phyloP scores from a whole-genome alignment of 2,888 invertebrate genomes.

The Platycheirus albimanus region DNA sequence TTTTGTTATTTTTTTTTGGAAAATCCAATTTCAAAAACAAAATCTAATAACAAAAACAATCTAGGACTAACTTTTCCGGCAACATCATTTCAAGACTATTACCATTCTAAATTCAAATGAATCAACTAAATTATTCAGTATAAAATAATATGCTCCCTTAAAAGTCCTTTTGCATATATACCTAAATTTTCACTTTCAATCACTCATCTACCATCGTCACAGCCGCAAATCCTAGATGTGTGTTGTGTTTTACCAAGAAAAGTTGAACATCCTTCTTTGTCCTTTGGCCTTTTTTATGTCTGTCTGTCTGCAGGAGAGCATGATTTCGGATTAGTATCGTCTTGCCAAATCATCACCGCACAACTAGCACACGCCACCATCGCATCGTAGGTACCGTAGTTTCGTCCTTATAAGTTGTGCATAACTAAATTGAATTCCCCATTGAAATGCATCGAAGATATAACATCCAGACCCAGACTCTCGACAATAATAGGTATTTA shows the following conservation, averaged over 20 bases:
- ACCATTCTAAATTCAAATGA: slow-evolving; percentile 49
- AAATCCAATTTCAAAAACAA: too few species aligned
- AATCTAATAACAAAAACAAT: too few species aligned
- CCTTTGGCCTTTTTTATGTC: slow-evolving; percentile 36
- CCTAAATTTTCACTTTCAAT: slow-evolving; percentile 30
- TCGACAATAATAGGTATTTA: slow-evolving; percentile 67
- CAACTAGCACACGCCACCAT: slow-evolving; percentile 1
- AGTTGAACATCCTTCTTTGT: slow-evolving; percentile 49
- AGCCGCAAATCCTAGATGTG: slow-evolving; percentile 1
- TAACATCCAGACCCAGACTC: slow-evolving; percentile 23
- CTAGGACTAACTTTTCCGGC: slow-evolving; percentile 41
- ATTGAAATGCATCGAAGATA: slow-evolving; percentile 51
- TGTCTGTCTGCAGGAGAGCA: slow-evolving; percentile 18
- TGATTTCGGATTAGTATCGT: slow-evolving; percentile 26
- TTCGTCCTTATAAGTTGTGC: slow-evolving; percentile 9
- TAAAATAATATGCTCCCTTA: not conserved
- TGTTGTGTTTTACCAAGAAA: slow-evolving; percentile 27
- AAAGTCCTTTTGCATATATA: slow-evolving; percentile 14
- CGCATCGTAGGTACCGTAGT: too few species aligned
- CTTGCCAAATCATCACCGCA: slow-evolving; percentile 33
- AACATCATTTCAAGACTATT: slow-evolving; percentile 49
- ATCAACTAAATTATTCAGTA: slow-evolving; percentile 57
- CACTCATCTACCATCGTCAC: slow-evolving; percentile 24
- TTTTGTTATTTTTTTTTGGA: too few species aligned
- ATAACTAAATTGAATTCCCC: slow-evolving; percentile 68